Evolutionary conservation across 2,888 invertebrate species (phyloP), one percentile per base, ranked within the genome.

Genomic region (Molorchus minor): DNA sequence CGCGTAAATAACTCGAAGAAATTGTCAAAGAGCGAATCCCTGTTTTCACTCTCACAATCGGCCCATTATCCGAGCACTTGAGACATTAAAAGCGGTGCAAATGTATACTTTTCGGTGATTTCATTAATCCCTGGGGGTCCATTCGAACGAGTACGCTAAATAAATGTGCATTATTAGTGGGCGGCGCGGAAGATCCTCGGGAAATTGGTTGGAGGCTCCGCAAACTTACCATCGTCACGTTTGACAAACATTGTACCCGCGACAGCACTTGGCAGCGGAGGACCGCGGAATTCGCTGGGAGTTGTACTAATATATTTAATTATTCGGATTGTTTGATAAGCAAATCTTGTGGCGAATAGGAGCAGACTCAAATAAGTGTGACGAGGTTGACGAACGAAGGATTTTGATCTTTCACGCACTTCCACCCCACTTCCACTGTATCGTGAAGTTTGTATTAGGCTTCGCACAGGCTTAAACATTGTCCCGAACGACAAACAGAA

Each of bases 181-280:
- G 54, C 40, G 51, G 55, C 44, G 51, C 16, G 15, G 35, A 12
- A 29, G 25, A 56, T 56, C 30, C 43, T 40, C 41, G 35, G 49
- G 49, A 56, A 49, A 56, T 56, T 49, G 56, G 46, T 29, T 36
- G 59, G 56, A 45, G 56, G 55, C 67, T 65, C 67, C 52, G 30
- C 12, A 46, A 69, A 67, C 64, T 58, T 61, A 56, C 52, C 62
- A 67, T 67, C 62, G 71, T 70, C 73, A 73, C 73, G 73, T 73
- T 71, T 72, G 68, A 68, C 71, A 73, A 72, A 73, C 70, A 71
- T 69, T 68, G 62, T 59, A 63, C 70, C 70, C 66, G 61, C 56
- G 68, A 63, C 62, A 56, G 67, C 60, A 64, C 61, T 69, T 65
- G 47, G 29, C 15, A 29, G 35, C 29, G 30, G 30, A 54, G 53